These are phyloP conservation scores for Rotaria socialis DNA, from an alignment of 2,888 invertebrate genomes.

Conservation along the genomic window DNA sequence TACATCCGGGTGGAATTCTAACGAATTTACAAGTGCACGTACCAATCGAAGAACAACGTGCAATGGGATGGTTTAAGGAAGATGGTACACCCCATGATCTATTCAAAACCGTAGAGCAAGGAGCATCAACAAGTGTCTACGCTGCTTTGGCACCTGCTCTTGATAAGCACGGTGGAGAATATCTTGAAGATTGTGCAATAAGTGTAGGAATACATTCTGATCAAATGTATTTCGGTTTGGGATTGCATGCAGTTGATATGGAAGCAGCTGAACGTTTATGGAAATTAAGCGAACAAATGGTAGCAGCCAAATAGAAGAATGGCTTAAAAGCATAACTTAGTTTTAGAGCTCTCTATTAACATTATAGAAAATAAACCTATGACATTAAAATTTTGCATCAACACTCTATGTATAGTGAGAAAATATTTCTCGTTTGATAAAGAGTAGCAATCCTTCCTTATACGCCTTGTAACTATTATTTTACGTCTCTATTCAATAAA, in stretches of 20 bases:
- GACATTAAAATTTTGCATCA: no score
- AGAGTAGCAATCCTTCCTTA: no score
- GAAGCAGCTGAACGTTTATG: constrained; percentile 17
- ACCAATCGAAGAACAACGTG: constrained; percentile 2
- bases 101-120: constrained; percentile 35
- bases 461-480: no score
- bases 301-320: no score
- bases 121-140: constrained; percentile 31
- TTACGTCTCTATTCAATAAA: no score
- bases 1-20: constrained; percentile 16
- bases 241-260: background rate
- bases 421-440: no score
- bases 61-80: background rate
- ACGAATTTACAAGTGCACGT: background rate
- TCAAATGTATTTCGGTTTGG: background rate
- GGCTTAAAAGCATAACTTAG: no score
- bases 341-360: no score
- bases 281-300: background rate
- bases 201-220: background rate
- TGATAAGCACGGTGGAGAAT: background rate
- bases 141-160: constrained; percentile 24
- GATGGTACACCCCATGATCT: background rate
- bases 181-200: constrained; percentile 25
- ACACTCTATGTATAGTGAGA: no score
- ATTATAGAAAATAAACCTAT: no score